Conservation (phyloP, 2,888 invertebrate species). For the Nomada flava region DNA sequence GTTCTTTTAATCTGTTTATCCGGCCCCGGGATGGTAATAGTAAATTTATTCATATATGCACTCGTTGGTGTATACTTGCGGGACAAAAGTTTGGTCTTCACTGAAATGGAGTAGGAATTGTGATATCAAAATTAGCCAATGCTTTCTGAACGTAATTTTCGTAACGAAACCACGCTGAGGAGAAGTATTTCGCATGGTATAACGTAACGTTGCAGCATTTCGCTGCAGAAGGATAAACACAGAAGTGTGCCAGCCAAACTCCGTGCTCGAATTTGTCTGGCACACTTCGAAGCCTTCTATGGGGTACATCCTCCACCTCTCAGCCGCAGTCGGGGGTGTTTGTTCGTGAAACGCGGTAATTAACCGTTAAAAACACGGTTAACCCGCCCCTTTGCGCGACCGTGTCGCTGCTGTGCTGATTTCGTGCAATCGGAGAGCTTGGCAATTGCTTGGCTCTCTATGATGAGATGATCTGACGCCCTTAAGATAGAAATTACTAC, state of each 20-base stretch:
- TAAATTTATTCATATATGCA: too few species aligned
- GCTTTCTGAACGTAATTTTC: too few species aligned
- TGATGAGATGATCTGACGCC: background rate
- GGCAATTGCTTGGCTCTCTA: background rate
- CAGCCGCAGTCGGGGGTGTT: slow-evolving; percentile 53
- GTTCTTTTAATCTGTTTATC: too few species aligned
- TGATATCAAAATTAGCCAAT: too few species aligned
- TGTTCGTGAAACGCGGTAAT: slow-evolving; percentile 71
- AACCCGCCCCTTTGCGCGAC: slow-evolving; percentile 49
- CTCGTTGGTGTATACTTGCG: too few species aligned
- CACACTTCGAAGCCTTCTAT: slow-evolving; percentile 48
- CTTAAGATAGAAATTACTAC: background rate
- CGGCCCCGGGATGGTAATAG: too few species aligned
- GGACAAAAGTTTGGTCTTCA: too few species aligned
- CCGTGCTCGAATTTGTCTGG: slow-evolving; percentile 23
- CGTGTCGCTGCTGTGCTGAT: slow-evolving; percentile 13
- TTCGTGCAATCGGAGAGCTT: background rate
- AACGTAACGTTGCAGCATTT: slow-evolving; percentile 67
- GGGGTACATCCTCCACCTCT: slow-evolving; percentile 32
- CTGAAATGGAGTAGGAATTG: too few species aligned
- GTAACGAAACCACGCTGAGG: too few species aligned
- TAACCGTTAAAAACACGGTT: slow-evolving; percentile 68
- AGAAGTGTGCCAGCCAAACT: slow-evolving; percentile 37
- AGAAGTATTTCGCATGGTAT: slow-evolving; percentile 23
- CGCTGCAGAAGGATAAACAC: slow-evolving; percentile 59